Conservation (phyloP, 2,888 invertebrate genomes). For the Corythucha ciliata region DNA sequence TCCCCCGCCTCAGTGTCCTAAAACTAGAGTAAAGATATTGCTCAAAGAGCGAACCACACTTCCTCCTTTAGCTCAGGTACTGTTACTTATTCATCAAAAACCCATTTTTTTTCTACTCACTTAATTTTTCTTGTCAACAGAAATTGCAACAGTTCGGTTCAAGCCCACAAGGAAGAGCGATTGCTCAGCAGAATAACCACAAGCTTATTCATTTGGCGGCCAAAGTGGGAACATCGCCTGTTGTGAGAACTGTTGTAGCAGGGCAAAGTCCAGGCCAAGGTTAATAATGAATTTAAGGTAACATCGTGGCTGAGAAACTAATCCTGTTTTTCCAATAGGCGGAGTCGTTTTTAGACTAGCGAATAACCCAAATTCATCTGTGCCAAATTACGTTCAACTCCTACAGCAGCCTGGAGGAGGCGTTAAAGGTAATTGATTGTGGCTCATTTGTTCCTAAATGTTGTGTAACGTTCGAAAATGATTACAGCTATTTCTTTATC, state of each 20-base stretch:
- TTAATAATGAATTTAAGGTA: too few species aligned
- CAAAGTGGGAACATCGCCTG: conserved; percentile 42
- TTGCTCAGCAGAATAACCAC: too few species aligned
- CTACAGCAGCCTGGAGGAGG: conserved; percentile 49
- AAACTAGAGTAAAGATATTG: conserved; percentile 55
- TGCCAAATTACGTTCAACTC: conserved; percentile 41
- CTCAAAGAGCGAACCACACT: conserved; percentile 40
- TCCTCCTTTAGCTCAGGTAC: too few species aligned
- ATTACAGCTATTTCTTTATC: conserved; percentile 45
- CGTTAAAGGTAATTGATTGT: conserved; percentile 43
- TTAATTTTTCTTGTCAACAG: too few species aligned
- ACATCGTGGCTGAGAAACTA: background rate
- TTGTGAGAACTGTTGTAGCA: conserved; percentile 38
- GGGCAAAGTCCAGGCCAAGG: conserved; percentile 23
- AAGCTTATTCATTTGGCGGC: too few species aligned
- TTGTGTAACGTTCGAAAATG: background rate
- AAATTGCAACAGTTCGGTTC: too few species aligned
- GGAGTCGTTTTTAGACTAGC: conserved; percentile 19
- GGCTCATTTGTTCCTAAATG: background rate
- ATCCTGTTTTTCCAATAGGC: background rate
- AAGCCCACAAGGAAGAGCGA: conserved; percentile 10
- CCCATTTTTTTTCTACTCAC: too few species aligned
- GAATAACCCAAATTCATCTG: conserved; percentile 2
- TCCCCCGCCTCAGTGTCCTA: conserved; percentile 54
- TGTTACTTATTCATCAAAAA: too few species aligned